Percentiles rank a stretch among this genome's conserved stretches.
These are phyloP conservation scores for Phragmatobia fuliginosa DNA, from an alignment of 2,888 invertebrate species.

Conservation along the genomic window DNA sequence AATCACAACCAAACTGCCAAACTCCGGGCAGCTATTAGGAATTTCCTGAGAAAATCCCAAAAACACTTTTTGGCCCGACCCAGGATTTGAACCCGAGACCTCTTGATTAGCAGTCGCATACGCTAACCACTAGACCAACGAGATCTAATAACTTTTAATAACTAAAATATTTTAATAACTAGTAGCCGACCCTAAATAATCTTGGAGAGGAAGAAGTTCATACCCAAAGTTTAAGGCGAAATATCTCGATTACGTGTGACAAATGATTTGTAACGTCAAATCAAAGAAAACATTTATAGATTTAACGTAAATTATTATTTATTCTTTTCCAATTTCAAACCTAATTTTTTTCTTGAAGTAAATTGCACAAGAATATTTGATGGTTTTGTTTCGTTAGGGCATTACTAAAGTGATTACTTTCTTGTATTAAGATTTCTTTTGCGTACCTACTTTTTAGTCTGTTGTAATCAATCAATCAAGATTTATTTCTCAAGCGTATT, in stretches of 20 bases:
- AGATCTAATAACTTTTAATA: too few relatives aligned
- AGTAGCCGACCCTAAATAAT: too few relatives aligned
- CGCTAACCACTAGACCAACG: too few relatives aligned
- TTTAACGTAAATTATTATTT: neutral
- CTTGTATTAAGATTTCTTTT: slow-evolving; percentile 9
- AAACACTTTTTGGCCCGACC: too few relatives aligned
- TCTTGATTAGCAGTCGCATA: too few relatives aligned
- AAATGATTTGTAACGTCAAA: neutral
- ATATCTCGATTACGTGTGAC: neutral
- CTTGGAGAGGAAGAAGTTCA: too few relatives aligned
- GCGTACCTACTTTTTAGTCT: slow-evolving; percentile 3
- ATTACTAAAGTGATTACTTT: slow-evolving; percentile 12
- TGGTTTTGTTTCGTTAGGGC: neutral
- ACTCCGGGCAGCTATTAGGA: too few relatives aligned
- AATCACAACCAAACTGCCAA: too few relatives aligned
- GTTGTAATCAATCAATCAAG: neutral
- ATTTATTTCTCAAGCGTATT: slow-evolving; percentile 10
- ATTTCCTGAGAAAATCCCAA: too few relatives aligned
- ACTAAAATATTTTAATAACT: too few relatives aligned
- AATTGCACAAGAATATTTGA: slow-evolving; percentile 5
- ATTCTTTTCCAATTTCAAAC: neutral
- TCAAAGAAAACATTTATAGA: neutral
- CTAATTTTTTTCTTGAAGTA: neutral
- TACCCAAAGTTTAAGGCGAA: neutral
- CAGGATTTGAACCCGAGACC: too few relatives aligned